These are phyloP conservation scores for Ylistrum balloti DNA, from an alignment of 1,140 invertebrate species.

Conservation along the genomic window DNA sequence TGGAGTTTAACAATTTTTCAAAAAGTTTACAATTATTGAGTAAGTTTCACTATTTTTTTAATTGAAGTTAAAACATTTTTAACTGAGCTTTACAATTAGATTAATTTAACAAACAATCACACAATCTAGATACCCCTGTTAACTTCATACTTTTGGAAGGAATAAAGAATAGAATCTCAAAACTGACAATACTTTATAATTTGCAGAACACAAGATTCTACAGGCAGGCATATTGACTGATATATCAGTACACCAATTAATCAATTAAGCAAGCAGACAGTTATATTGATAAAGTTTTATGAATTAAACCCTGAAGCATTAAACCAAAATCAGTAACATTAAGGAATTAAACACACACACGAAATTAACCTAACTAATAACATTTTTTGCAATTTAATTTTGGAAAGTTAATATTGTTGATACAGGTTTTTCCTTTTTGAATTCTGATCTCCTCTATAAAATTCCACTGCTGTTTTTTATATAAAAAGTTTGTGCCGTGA, in stretches of 20 bases:
- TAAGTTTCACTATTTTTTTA: no score
- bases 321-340: conserved; percentile 6
- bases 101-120: no score
- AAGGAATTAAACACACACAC: not conserved
- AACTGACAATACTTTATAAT: not conserved
- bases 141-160: not conserved
- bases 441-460: conserved; percentile 8
- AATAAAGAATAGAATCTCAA: not conserved
- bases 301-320: conserved; percentile 12
- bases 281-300: conserved; percentile 17
- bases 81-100: no score
- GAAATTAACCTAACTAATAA: conserved; percentile 8
- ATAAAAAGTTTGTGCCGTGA: conserved; percentile 6
- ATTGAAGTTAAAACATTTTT: no score
- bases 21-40: no score
- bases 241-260: conserved; percentile 7
- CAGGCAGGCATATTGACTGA: not conserved
- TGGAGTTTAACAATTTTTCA: no score
- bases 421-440: conserved; percentile 10
- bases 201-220: not conserved
- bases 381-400: conserved; percentile 21
- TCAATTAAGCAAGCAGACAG: not conserved
- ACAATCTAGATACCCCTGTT: no score
- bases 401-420: conserved; percentile 40
- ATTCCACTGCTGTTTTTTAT: conserved; percentile 13